phyloP scores from a whole-genome alignment of 2,888 invertebrate genomes.

The Monopis laevigella region DNA sequence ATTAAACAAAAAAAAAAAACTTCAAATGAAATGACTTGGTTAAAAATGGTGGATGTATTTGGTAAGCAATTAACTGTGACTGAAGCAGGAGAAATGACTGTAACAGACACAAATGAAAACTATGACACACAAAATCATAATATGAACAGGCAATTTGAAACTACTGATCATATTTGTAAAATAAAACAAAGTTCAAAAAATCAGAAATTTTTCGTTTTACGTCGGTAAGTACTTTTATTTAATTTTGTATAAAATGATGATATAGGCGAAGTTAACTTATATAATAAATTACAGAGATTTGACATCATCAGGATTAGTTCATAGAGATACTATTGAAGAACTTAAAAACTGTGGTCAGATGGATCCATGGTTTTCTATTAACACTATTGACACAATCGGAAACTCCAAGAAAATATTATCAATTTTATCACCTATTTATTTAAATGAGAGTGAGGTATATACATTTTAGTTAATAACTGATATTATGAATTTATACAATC shows the following conservation, averaged over 20 bases:
- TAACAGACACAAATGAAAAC: background rate
- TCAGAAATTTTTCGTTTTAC: slow-evolving; percentile 39
- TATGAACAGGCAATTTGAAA: too few species aligned
- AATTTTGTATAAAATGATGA: background rate
- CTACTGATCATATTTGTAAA: too few species aligned
- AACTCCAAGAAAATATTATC: slow-evolving; percentile 43
- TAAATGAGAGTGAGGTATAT: slow-evolving; percentile 44
- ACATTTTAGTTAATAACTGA: background rate
- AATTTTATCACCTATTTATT: slow-evolving; percentile 40
- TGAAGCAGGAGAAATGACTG: slow-evolving; percentile 34
- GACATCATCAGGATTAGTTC: slow-evolving; percentile 46
- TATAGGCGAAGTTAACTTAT: background rate
- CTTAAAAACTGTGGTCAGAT: slow-evolving; percentile 38
- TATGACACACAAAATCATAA: too few species aligned
- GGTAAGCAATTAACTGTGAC: slow-evolving; percentile 37
- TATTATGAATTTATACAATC: background rate
- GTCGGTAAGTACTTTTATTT: slow-evolving; percentile 29
- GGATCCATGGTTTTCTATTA: slow-evolving; percentile 51
- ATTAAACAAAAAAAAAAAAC: slow-evolving; percentile 26
- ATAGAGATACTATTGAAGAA: slow-evolving; percentile 35
- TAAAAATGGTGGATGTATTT: slow-evolving; percentile 49
- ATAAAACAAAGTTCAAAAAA: too few species aligned
- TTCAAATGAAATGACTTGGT: slow-evolving; percentile 32
- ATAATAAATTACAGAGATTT: slow-evolving; percentile 33
- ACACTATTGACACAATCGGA: slow-evolving; percentile 45